Evolutionary conservation across 2,888 invertebrate genomes (phyloP), one percentile per base, ranked within the genome.

Genomic region (Sminthurinus aureus): DNA sequence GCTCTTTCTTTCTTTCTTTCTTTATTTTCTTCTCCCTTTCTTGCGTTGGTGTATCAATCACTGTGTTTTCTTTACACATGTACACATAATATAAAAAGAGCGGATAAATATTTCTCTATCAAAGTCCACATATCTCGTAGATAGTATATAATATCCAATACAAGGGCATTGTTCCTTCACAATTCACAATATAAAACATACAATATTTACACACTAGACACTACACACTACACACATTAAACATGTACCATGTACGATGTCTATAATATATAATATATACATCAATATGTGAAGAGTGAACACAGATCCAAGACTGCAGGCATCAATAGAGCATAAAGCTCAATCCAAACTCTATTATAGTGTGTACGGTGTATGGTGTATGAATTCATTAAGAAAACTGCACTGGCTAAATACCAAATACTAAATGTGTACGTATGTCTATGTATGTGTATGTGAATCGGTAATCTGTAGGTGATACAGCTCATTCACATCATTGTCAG

Each of bases 121-220:
- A 20, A 69, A 79, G 76, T 50, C 38, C 20, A 51, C n/a, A n/a
- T n/a, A n/a, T n/a, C n/a, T n/a, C n/a, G n/a, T n/a, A n/a, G n/a
- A n/a, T n/a, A n/a, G n/a, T 76, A 6, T 66, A 38, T 38, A 38
- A 38, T 38, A 38, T 38, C 38, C 6, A 66, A 24, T 26, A 22
- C 74, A 73, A 81, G 81, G 81, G 81, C 74, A 81, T 81, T 81
- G 81, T 81, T 74, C 81, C 74, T 81, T 58, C 74, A 73, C 26
- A 20, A 13, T 20, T 73, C 81, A 24, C n/a, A n/a, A 20, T 58
- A 15, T 20, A 73, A 79, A 24, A 58, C 9, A 58, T 18, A 58
- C 58, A 58, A 58, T 38, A 38, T 38, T 38, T 38, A 38, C 38
- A 38, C 38, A 38, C 38, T n/a, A n/a, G n/a, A n/a, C n/a, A n/a